Percentiles rank a stretch among this genome's conserved stretches.
Conservation (phyloP, 2,797 vertebrate species). For the Oreochromis grahami region DNA sequence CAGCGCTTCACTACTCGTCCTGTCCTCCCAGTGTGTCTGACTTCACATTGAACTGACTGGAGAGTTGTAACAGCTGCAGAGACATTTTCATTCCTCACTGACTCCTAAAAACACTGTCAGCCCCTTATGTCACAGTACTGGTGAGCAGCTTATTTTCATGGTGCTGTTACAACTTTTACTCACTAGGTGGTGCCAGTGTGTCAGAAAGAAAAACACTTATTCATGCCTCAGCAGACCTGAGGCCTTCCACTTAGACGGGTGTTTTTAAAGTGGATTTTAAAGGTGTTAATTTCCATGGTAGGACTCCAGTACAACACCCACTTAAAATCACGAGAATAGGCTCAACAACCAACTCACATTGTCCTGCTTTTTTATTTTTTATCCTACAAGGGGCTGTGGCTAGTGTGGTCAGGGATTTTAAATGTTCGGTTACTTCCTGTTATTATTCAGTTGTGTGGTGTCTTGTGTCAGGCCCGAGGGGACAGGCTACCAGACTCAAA, state of each 20-base stretch:
- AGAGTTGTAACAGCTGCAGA: background rate
- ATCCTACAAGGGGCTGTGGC: constrained; percentile 9
- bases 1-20: constrained; percentile 1
- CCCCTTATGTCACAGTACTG: background rate
- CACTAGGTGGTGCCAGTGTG: constrained; percentile 52
- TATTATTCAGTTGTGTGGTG: constrained; percentile 15
- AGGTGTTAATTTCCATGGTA: background rate
- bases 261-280: constrained; percentile 41
- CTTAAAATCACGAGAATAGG: background rate
- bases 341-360: background rate
- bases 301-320: background rate
- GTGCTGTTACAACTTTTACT: constrained; percentile 23
- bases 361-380: constrained; percentile 24
- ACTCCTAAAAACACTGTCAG: background rate
- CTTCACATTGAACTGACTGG: background rate
- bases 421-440: constrained; percentile 43
- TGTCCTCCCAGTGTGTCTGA: constrained; percentile 12
- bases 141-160: constrained; percentile 14
- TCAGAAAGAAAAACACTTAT: constrained; percentile 10
- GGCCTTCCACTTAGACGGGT: constrained; percentile 27
- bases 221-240: constrained; percentile 13
- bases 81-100: constrained; percentile 24
- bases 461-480: constrained; percentile 32
- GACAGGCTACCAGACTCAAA: constrained; percentile 30
- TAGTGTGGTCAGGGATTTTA: constrained; percentile 55